phyloP scores from a whole-genome alignment of 2,888 invertebrate species.

The Netelia virgata region DNA sequence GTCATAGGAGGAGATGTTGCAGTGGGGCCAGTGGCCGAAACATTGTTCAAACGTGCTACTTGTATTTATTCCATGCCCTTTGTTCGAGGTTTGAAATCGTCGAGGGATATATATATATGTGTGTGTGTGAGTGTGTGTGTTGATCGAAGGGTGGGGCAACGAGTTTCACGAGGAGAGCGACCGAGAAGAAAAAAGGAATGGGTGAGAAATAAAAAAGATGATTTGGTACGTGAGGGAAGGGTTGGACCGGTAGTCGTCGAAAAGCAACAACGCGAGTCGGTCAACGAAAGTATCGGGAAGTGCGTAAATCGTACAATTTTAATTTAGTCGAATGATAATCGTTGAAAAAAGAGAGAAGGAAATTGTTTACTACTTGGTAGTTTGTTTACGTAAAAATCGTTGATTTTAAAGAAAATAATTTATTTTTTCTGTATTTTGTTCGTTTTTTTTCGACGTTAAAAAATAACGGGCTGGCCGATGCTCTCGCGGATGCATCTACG shows the following conservation, averaged over 20 bases:
- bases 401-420: too few relatives aligned
- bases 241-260: conserved; percentile 76
- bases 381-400: too few relatives aligned
- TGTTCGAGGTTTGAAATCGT: conserved; percentile 76
- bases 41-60: conserved; percentile 82
- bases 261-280: conserved; percentile 73
- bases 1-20: conserved; percentile 75
- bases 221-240: conserved; percentile 57
- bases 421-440: too few relatives aligned
- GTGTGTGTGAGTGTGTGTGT: too few relatives aligned
- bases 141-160: conserved; percentile 74
- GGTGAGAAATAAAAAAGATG: conserved; percentile 65
- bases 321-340: too few relatives aligned
- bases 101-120: conserved; percentile 26
- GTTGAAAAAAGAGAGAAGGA: too few relatives aligned
- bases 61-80: conserved; percentile 81
- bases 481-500: conserved; percentile 63
- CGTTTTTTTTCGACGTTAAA: too few relatives aligned
- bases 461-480: conserved; percentile 50
- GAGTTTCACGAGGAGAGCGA: conserved; percentile 37
- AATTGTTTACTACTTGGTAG: too few relatives aligned
- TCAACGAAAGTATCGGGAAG: conserved; percentile 64
- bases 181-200: conserved; percentile 72
- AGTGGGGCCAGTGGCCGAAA: conserved; percentile 68
- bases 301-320: background rate